These are phyloP conservation scores for Trachymyrmex cornetzi DNA, from an alignment of 1,140 invertebrate genomes.

Conservation along the genomic window DNA sequence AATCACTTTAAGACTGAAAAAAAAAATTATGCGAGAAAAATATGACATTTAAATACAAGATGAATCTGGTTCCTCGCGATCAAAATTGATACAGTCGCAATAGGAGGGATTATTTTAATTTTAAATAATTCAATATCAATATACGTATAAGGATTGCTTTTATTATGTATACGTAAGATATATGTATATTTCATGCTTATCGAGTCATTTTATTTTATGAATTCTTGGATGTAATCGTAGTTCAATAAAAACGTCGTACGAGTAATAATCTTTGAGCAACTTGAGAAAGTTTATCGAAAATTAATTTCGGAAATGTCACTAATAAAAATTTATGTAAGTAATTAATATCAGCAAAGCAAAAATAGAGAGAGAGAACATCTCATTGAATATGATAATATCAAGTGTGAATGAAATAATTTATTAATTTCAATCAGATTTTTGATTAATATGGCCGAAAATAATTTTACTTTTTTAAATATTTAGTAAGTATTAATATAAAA, in stretches of 20 bases:
- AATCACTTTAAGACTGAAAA: neutral
- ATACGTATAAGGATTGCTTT: neutral
- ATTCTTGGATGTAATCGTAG: neutral
- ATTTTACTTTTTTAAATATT: no score
- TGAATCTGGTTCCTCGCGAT: no score
- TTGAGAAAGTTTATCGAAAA: neutral
- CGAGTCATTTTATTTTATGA: neutral
- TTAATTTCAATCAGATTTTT: no score
- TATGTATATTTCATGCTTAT: neutral
- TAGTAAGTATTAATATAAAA: no score
- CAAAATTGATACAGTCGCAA: neutral
- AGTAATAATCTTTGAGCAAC: neutral
- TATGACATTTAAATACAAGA: neutral
- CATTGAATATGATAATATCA: no score
- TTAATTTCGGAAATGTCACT: neutral
- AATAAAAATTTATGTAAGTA: neutral
- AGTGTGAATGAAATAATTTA: no score
- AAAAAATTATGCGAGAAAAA: neutral
- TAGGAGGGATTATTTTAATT: neutral
- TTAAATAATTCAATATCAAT: neutral
- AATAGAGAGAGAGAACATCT: no score
- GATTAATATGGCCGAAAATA: no score
- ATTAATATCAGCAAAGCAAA: neutral
- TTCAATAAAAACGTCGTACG: neutral
- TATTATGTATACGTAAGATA: neutral